Base-by-base conservation (phyloP, 2,797 vertebrate genomes). In the Rhinoraja longicauda region DNA sequence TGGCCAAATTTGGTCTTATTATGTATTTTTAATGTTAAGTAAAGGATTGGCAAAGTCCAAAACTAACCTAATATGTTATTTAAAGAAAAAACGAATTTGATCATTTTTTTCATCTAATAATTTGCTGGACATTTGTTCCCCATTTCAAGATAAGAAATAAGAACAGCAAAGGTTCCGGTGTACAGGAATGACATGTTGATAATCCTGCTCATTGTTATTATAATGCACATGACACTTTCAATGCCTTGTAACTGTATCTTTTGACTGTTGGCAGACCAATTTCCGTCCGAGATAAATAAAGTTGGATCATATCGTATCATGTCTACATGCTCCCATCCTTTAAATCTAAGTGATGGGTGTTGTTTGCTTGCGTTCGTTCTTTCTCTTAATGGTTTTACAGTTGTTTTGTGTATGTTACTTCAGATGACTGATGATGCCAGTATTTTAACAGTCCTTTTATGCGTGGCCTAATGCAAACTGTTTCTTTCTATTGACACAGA, bases 401-500 rank as follows among this genome's bases (percentile, higher is more conserved):
- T 45, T 29, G 36, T 53, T 92, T n/a, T 36, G 62, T 88, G 84
- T 67, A 84, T 36, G n/a, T 67, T 88, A 19, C n/a, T 88, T 67
- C n/a, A 70, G 2, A 12, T 92, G 39, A 53, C 39, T 75, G 39
- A 57, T 53, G 39, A 9, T 36, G 29, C 67, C 67, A 64, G 45
- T 91, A 53, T 91, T 8, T 19, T n/a, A 90, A 90, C 86, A 36
- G 32, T 90, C 62, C 86, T 70, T 39, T 10, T 67, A 19, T 70
- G 62, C 24, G 32, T 32, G 70, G 70, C 86, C 72, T 92, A 92
- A 92, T 15, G 7, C 10, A 45, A 6, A 73, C 64, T 92, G n/a
- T 91, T 45, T 92, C 26, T 73, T 75, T 75, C 45, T 92, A 53
- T 92, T 92, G 90, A 75, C 90, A 57, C 90, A 92, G 90, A 75